Evolutionary conservation across 2,113 vertebrate species (phyloP).

Genomic region (Grammomys surdaster): DNA sequence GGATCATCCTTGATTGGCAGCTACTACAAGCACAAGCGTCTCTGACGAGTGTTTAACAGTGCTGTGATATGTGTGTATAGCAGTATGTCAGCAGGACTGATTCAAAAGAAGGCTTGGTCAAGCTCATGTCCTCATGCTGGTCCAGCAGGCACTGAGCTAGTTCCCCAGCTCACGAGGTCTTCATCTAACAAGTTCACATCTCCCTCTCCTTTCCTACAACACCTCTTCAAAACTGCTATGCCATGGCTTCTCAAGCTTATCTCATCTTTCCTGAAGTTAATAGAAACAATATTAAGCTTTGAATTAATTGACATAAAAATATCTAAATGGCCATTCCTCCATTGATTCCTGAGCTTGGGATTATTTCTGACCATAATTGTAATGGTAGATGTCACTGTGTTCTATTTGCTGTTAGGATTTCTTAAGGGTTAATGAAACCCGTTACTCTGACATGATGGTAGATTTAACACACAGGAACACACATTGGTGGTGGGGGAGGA

Average conservation of each 20-base stretch:
- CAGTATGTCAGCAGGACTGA: too few species aligned
- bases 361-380: neutral
- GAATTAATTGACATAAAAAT: neutral
- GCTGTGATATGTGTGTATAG: too few species aligned
- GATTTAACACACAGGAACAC: neutral
- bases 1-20: too few species aligned
- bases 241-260: neutral
- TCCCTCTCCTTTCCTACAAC: accelerated
- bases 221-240: accelerated
- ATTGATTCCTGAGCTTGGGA: neutral
- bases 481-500: neutral
- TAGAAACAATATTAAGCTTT: neutral
- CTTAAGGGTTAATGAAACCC: neutral
- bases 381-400: neutral
- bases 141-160: neutral
- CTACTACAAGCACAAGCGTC: too few species aligned
- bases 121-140: too few species aligned
- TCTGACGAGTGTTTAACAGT: too few species aligned
- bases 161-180: neutral
- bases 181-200: neutral
- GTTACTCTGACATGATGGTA: neutral
- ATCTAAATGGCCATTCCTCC: neutral
- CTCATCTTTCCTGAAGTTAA: neutral
- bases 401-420: neutral
- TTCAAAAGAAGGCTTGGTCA: neutral